Evolutionary conservation across 2,888 invertebrate species (phyloP).

Genomic region (Spodoptera exigua): DNA sequence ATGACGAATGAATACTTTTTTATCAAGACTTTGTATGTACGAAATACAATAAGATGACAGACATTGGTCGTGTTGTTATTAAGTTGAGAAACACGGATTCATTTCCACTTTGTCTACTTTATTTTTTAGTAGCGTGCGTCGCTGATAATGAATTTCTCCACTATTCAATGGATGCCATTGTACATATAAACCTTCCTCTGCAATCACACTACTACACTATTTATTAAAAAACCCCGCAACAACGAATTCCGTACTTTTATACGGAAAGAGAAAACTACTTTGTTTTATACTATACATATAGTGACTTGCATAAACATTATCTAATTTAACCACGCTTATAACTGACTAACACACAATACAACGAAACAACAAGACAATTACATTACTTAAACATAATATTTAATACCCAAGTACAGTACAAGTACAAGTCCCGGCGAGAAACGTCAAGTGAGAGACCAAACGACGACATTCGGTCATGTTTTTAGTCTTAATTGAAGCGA

Average conservation of each 20-base stretch:
- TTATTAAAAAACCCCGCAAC: too few relatives aligned
- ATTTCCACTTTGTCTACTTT: not conserved
- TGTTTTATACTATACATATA: too few relatives aligned
- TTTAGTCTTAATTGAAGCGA: slow-evolving; percentile 86
- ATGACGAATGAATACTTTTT: slow-evolving; percentile 30
- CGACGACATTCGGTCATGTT: slow-evolving; percentile 83
- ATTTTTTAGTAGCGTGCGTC: too few relatives aligned
- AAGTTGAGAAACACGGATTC: not conserved
- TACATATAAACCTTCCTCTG: too few relatives aligned
- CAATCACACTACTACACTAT: too few relatives aligned
- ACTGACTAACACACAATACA: not conserved
- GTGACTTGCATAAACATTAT: too few relatives aligned
- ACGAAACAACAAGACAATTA: slow-evolving; percentile 28
- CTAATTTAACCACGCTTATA: too few relatives aligned
- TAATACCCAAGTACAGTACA: slow-evolving; percentile 35
- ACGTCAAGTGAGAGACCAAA: slow-evolving; percentile 63
- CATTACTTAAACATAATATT: slow-evolving; percentile 38
- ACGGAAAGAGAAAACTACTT: too few relatives aligned
- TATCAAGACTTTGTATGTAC: slow-evolving; percentile 3
- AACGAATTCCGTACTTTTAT: too few relatives aligned
- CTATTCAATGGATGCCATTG: too few relatives aligned
- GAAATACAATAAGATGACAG: slow-evolving; percentile 1
- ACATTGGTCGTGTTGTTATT: not conserved
- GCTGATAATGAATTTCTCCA: too few relatives aligned
- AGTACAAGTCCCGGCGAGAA: slow-evolving; percentile 21